Evolutionary conservation across 1,140 invertebrate species (phyloP).

Genomic region (Drosophila nigrodunni): DNA sequence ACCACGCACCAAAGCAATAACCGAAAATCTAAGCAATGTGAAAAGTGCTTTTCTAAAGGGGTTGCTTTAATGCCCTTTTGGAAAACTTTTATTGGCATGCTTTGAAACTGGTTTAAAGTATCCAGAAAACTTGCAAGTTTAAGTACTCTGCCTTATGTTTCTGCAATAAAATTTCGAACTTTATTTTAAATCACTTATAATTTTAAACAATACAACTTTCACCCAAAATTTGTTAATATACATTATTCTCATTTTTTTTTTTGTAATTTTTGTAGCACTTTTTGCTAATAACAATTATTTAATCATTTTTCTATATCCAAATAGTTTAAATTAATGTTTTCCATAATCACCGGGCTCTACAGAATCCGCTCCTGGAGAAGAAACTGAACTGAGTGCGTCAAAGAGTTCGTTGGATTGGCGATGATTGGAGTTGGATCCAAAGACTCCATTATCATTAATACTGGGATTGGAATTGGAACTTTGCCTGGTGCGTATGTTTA

Average conservation of each 20-base stretch:
- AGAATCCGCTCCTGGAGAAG: constrained; percentile 26
- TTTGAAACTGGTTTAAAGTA: too few relatives aligned
- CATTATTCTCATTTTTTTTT: constrained; percentile 39
- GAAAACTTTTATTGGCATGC: neutral
- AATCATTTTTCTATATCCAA: neutral
- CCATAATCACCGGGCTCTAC: constrained; percentile 67
- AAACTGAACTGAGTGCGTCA: constrained; percentile 62
- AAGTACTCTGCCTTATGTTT: too few relatives aligned
- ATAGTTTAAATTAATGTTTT: constrained; percentile 62
- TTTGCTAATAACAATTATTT: constrained; percentile 55
- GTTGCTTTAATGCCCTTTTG: neutral
- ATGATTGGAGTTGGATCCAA: constrained; percentile 43
- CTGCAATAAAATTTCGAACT: constrained; percentile 1
- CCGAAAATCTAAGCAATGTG: too few relatives aligned
- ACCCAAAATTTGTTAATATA: neutral
- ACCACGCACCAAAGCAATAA: too few relatives aligned
- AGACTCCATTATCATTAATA: constrained; percentile 49
- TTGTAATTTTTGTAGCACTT: constrained; percentile 76
- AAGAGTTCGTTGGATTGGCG: constrained; percentile 77
- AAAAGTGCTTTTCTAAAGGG: neutral
- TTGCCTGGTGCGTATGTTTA: constrained; percentile 30
- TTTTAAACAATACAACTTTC: neutral
- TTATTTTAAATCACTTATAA: constrained; percentile 7
- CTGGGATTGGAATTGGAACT: constrained; percentile 12
- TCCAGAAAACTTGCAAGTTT: too few relatives aligned